Conservation (phyloP, 1,140 invertebrate species). For the Drosophila hydei region DNA sequence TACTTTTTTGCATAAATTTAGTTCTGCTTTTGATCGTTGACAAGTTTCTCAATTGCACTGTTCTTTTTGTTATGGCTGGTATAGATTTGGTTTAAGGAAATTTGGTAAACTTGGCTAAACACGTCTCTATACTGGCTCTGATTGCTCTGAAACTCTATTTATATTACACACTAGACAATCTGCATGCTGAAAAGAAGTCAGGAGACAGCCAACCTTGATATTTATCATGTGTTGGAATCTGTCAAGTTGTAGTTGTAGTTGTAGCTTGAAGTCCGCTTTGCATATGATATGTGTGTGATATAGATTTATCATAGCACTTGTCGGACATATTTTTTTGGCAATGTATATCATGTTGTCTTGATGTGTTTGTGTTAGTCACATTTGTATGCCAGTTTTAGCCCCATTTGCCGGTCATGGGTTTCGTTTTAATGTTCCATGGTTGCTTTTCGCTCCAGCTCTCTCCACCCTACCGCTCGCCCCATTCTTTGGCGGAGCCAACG, state of each 20-base stretch:
- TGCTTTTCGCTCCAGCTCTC: background rate
- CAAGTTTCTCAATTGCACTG: too few relatives aligned
- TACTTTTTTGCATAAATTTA: too few relatives aligned
- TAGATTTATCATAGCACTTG: slow-evolving; percentile 13
- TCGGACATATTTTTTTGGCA: slow-evolving; percentile 10
- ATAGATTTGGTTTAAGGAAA: too few relatives aligned
- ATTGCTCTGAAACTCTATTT: too few relatives aligned
- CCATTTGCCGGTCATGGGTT: slow-evolving; percentile 42
- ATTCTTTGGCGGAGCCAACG: slow-evolving; percentile 19
- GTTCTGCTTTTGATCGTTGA: too few relatives aligned
- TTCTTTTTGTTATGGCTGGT: too few relatives aligned
- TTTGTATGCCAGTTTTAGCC: slow-evolving; percentile 50
- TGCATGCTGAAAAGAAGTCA: too few relatives aligned
- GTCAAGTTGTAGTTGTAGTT: background rate
- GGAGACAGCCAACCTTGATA: too few relatives aligned
- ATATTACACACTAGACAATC: too few relatives aligned
- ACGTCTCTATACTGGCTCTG: too few relatives aligned
- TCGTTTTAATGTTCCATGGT: slow-evolving; percentile 20
- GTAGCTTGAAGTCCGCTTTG: background rate
- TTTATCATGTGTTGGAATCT: too few relatives aligned
- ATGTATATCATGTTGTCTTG: slow-evolving; percentile 35
- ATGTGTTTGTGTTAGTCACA: slow-evolving; percentile 40
- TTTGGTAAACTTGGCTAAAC: too few relatives aligned
- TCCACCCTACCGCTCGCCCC: background rate
- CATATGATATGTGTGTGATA: background rate